Base-by-base conservation (phyloP, 2,797 vertebrate species). In the Rhabdophis nuchalis region DNA sequence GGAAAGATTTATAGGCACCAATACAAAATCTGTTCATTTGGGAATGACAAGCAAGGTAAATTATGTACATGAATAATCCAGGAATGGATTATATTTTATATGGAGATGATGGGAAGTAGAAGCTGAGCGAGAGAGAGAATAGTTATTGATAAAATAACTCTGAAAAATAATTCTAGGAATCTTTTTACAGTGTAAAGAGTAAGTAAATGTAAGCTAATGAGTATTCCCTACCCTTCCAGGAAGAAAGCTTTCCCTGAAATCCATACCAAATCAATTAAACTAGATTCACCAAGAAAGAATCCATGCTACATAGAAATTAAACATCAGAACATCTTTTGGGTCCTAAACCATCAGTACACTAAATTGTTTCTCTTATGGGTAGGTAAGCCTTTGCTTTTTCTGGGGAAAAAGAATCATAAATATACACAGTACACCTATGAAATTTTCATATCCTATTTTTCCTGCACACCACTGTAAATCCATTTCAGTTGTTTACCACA, bases 21-120 rank as follows among this genome's bases (percentile, higher is more conserved):
- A 9, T 32, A 86, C 50, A 68, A 90, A 86, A 41, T 20, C 92
- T 85, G 88, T 87, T 93, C 64, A 90, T 54, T 93, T 57, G 88
- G 82, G 56, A 90, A 88, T 90, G 89, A 88, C 92, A 93, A 85
- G 56, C 86, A 88, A 77, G 85, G 64, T 90, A 93, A 93, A 85
- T 90, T 93, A 92, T 90, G 61, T 14, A 5, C 27, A 89, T 92
- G 82, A 89, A 77, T n/a, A n/a, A 8, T 23, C 93, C 92, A 94
- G 87, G 86, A 3, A 68, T 11, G 3, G 10, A 14, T 1, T 1
- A 92, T 86, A 93, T 10, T 82, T 12, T 57, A 53, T 0, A 0
- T 20, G 27, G 13, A 90, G 58, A 56, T 20, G 3, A 25, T 4
- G 25, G 23, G 58, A 5, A 32, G 61, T 88, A 89, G 90, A 87